These are phyloP conservation scores for Scomberomorus guttatus DNA, from an alignment of 2,797 vertebrate species.

Conservation along the genomic window DNA sequence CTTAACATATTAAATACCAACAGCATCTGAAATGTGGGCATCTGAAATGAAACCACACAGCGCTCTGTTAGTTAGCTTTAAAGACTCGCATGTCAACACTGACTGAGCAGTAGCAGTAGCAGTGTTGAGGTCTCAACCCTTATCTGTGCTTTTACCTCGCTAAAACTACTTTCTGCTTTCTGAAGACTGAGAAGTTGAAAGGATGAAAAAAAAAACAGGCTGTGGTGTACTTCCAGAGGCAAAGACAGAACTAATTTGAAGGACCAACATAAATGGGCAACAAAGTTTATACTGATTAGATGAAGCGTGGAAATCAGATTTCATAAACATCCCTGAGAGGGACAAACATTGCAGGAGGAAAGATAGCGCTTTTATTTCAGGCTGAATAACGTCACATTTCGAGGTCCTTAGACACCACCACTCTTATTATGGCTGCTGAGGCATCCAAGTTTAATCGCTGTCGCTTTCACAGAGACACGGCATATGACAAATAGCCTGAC, in stretches of 20 bases:
- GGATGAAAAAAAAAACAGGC: background rate
- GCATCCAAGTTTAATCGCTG: constrained; percentile 56
- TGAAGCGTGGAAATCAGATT: constrained; percentile 41
- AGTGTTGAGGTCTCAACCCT: background rate
- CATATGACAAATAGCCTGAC: constrained; percentile 39
- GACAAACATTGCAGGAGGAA: constrained; percentile 31
- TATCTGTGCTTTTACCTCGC: background rate
- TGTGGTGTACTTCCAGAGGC: constrained; percentile 11
- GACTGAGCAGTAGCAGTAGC: too few relatives aligned
- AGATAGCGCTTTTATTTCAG: constrained; percentile 44
- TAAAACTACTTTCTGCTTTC: constrained; percentile 15
- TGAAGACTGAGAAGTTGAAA: background rate
- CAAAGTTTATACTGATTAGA: constrained; percentile 46
- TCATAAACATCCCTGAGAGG: constrained; percentile 45
- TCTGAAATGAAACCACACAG: too few relatives aligned
- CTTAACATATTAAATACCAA: background rate
- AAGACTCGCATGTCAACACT: too few relatives aligned
- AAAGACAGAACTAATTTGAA: constrained; percentile 25
- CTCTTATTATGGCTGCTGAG: constrained; percentile 29
- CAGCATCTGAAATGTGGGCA: background rate
- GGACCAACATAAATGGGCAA: constrained; percentile 22
- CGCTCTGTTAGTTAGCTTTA: too few relatives aligned
- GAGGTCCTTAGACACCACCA: constrained; percentile 30
- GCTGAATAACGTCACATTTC: constrained; percentile 42
- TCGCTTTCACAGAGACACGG: constrained; percentile 35